phyloP scores from a whole-genome alignment of 2,797 vertebrate genomes.

The Toxotes lorentzi region DNA sequence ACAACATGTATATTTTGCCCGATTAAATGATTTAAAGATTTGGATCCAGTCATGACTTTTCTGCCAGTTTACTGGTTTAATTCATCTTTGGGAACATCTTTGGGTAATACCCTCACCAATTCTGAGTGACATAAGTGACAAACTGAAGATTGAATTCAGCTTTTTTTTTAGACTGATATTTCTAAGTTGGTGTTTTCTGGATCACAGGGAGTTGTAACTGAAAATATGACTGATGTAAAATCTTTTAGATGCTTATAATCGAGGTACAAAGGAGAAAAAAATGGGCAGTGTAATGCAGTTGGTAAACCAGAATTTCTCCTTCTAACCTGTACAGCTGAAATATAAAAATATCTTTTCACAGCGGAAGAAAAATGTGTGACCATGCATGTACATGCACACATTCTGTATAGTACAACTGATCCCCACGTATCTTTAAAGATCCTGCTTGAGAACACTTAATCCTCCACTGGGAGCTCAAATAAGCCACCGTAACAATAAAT shows the following conservation, averaged over 20 bases:
- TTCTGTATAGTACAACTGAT: background rate
- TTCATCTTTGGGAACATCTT: slow-evolving; percentile 30
- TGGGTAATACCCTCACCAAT: background rate
- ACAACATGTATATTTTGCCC: slow-evolving; percentile 10
- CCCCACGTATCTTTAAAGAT: slow-evolving; percentile 39
- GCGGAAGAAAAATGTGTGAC: slow-evolving; percentile 6
- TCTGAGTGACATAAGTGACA: background rate
- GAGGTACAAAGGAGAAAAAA: background rate
- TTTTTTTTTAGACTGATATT: background rate
- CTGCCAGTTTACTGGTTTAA: slow-evolving; percentile 21
- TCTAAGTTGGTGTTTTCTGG: background rate
- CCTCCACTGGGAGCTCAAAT: slow-evolving; percentile 40
- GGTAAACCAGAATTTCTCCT: background rate
- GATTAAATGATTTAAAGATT: slow-evolving; percentile 10
- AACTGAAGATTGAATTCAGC: background rate
- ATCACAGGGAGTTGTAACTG: background rate
- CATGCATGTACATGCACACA: slow-evolving; percentile 16
- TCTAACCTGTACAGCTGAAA: background rate
- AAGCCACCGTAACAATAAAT: slow-evolving; percentile 46
- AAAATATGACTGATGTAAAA: background rate
- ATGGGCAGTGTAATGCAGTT: background rate
- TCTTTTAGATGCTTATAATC: background rate
- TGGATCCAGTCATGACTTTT: slow-evolving; percentile 9
- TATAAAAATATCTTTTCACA: slow-evolving; percentile 14
- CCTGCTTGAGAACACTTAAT: slow-evolving; percentile 44